Conservation (phyloP, 2,113 vertebrate genomes). For the Hippolais icterina region DNA sequence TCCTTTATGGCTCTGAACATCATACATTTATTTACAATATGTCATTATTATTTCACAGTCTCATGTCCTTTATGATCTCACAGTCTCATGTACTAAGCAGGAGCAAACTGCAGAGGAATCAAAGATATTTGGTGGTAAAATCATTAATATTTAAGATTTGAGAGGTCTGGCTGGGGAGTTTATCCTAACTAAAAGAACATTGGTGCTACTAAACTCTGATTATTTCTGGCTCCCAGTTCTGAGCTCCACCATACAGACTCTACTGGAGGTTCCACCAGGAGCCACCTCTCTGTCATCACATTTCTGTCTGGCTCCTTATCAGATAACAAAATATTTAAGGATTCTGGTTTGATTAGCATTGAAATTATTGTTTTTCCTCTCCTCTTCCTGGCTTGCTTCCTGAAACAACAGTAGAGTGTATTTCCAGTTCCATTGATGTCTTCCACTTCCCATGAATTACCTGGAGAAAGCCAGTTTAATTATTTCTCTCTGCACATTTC, state of each 20-base stretch:
- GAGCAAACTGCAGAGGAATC: not conserved
- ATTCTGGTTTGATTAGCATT: not conserved
- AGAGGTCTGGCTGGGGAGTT: not conserved
- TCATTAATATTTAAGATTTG: not conserved
- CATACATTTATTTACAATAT: not conserved
- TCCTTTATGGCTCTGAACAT: not conserved
- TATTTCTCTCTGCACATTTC: not conserved
- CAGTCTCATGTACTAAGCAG: not conserved
- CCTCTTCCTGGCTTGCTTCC: not conserved
- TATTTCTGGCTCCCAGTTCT: not conserved
- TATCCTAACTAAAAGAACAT: not conserved
- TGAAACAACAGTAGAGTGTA: not conserved
- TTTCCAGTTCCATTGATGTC: not conserved
- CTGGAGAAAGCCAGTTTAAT: not conserved
- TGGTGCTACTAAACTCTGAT: not conserved
- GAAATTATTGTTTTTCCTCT: not conserved
- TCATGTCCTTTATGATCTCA: not conserved
- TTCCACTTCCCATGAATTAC: not conserved
- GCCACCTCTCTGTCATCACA: not conserved
- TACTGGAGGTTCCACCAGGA: not conserved
- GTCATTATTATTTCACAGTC: not conserved
- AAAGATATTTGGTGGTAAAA: rapidly evolving
- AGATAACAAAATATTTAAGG: not conserved
- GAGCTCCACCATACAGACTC: rapidly evolving
- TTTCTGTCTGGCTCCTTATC: not conserved